Base-by-base conservation (phyloP, 2,888 invertebrate genomes). In the Pterostichus niger region DNA sequence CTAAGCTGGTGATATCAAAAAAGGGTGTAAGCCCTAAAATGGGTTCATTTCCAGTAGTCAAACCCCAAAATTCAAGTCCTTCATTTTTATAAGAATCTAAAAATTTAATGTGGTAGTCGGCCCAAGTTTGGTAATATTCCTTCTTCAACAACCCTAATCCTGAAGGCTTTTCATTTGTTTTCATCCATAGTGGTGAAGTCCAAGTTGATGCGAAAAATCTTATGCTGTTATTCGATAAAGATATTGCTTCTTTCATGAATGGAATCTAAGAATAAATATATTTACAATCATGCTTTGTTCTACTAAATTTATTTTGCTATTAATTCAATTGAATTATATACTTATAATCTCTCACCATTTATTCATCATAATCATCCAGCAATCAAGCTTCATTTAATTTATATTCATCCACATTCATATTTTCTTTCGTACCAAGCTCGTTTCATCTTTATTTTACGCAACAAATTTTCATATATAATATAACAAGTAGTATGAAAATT, bases 41-140 rank as follows among this genome's bases (percentile, higher is more conserved):
- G 0, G 98, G 98, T 88, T 98, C 98, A 88, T 98, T 98, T 33
- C 97, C 96, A 0, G 96, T 95, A 0, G 97, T 96, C 35, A 97
- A 90, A 0, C 94, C 96, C 98, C 98, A 98, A 85, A 95, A 93
- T 1, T 91, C 89, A 56, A 93, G 89, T 17, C 93, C 93, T 9
- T 93, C 89, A 56, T 92, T 91, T 84, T 92, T 91, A 89, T 98
- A 98, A 79, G 92, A 93, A 85, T 96, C 93, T 54, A 98, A 89
- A 90, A 96, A 97, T 88, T 93, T 95, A 1, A 96, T 87, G 88
- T 95, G 94, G 87, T 98, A 98, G 85, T 96, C 91, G 0, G 97
- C 97, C 91, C 94, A 98, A 0, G 94, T 88, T 88, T 96, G 94
- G 88, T 95, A 97, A 88, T 93, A 96, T 46, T 86, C 84, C 4